phyloP scores from a whole-genome alignment of 2,113 vertebrate species.

The Charina bottae region DNA sequence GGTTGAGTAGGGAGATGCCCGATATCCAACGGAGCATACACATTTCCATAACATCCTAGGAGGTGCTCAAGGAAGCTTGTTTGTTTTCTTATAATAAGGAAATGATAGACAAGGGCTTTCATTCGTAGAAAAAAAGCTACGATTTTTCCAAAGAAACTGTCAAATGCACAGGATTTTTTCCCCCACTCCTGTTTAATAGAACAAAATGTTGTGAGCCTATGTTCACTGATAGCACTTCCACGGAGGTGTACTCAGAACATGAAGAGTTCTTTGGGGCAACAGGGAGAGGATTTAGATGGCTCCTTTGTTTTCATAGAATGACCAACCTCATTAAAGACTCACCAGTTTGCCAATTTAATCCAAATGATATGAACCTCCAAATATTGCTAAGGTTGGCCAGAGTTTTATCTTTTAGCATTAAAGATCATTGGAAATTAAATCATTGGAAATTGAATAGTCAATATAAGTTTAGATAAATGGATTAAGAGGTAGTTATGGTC shows the following conservation, averaged over 20 bases:
- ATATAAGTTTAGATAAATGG: conserved; percentile 33
- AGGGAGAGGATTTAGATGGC: too few species aligned
- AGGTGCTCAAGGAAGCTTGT: too few species aligned
- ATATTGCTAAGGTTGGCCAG: conserved; percentile 7
- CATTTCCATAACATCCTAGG: too few species aligned
- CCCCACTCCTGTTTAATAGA: background rate
- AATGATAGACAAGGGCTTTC: too few species aligned
- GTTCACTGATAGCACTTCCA: background rate
- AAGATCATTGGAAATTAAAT: background rate
- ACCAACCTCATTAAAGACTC: conserved; percentile 12
- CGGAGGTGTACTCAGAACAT: background rate
- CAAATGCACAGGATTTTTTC: background rate
- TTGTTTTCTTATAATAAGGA: too few species aligned
- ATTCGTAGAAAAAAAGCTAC: background rate
- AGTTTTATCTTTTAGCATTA: conserved; percentile 20
- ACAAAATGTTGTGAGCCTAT: background rate
- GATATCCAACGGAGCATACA: too few species aligned
- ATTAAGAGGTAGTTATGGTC: background rate
- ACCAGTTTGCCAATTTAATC: conserved; percentile 11
- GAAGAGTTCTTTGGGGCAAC: too few species aligned
- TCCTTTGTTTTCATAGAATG: too few species aligned
- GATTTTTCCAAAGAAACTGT: background rate
- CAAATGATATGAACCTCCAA: background rate
- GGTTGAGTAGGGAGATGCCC: too few species aligned
- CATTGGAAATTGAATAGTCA: conserved; percentile 23